Percentiles rank a stretch among this genome's conserved stretches.
These are phyloP conservation scores for Sus cebifrons DNA, from an alignment of 2,797 vertebrate species.

Conservation along the genomic window DNA sequence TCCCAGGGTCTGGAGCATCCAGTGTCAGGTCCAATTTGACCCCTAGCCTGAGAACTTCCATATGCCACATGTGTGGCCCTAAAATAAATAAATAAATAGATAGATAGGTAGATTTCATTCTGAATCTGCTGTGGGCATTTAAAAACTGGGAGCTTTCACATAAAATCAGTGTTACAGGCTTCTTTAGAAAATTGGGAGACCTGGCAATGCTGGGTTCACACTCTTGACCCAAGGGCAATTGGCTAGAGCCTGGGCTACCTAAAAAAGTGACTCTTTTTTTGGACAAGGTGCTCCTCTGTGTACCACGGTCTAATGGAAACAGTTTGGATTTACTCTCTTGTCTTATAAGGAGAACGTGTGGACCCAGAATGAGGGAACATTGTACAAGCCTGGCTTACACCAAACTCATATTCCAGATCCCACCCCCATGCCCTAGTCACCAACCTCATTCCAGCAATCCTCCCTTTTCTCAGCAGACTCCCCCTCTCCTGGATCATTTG, in stretches of 20 bases:
- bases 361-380: not conserved
- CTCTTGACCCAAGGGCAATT: not conserved
- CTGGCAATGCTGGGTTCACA: not conserved
- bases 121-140: slow-evolving; percentile 8
- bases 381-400: not conserved
- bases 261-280: not conserved
- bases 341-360: not conserved
- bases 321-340: not conserved
- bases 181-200: slow-evolving; percentile 14
- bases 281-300: not conserved
- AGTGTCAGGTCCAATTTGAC: not conserved
- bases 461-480: not conserved
- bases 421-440: not conserved
- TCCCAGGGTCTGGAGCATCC: not conserved
- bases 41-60: too few species aligned
- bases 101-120: not conserved
- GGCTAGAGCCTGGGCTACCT: not conserved
- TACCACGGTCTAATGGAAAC: not conserved
- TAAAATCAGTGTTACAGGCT: not conserved
- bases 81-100: too few species aligned
- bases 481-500: not conserved
- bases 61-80: too few species aligned
- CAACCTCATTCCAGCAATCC: not conserved
- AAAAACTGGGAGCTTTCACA: not conserved
- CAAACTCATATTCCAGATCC: not conserved